Evolutionary conservation across 2,113 vertebrate species (phyloP).

Genomic region (Chauna torquata): DNA sequence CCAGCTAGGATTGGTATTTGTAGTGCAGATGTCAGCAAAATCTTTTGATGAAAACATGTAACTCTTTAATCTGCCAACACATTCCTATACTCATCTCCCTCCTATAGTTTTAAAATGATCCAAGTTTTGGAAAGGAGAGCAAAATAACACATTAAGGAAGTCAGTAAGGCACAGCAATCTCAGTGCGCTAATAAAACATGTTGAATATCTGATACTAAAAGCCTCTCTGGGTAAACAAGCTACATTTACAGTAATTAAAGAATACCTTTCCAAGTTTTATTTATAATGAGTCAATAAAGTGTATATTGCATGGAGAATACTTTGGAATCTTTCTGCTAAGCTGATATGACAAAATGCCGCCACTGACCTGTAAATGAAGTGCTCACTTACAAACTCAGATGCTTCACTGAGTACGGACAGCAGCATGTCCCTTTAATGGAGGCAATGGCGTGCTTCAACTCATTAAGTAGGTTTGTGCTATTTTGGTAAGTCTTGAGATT

Average conservation of each 20-base stretch:
- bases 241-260: constrained; percentile 36
- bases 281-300: not conserved
- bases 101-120: not conserved
- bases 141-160: not conserved
- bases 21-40: not conserved
- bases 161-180: not conserved
- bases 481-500: not conserved
- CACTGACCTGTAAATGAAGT: not conserved
- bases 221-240: not conserved
- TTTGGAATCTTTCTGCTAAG: not conserved
- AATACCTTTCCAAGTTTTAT: constrained; percentile 10
- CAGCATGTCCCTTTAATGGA: not conserved
- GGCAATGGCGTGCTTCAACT: not conserved
- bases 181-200: not conserved
- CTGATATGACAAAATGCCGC: not conserved
- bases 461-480: not conserved
- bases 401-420: not conserved
- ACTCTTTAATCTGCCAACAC: not conserved
- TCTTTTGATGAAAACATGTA: not conserved
- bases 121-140: constrained; percentile 1
- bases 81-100: not conserved
- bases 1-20: not conserved
- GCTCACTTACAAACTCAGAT: not conserved
- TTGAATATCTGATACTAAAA: not conserved
- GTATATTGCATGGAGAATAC: not conserved